These are phyloP conservation scores for Prunella himalayana DNA, from an alignment of 2,113 vertebrate species.

Conservation along the genomic window DNA sequence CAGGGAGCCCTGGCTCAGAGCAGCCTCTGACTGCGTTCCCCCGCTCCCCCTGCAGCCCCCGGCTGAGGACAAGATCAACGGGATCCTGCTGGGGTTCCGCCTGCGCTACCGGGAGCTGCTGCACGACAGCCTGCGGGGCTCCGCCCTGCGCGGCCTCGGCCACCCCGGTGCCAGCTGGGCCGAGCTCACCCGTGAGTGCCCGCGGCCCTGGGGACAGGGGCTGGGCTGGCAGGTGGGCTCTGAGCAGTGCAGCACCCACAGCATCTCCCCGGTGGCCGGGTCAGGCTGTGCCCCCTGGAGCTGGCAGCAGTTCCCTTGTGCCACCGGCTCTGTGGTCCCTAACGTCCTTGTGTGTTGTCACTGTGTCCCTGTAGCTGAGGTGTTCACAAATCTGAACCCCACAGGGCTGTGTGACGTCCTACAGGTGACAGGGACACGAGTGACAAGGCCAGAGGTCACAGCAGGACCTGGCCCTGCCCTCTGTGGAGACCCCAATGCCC, in stretches of 20 bases:
- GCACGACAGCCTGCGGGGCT: conserved; percentile 81
- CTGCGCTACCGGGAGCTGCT: conserved; percentile 90
- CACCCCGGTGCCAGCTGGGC: conserved; percentile 79
- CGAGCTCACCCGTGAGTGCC: conserved; percentile 86
- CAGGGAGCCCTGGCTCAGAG: rapidly evolving
- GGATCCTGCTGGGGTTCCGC: conserved; percentile 91
- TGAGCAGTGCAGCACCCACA: not conserved
- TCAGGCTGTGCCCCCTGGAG: not conserved
- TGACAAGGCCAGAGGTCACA: not conserved
- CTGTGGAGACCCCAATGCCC: rapidly evolving
- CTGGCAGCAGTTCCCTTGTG: not conserved
- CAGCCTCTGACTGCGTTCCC: not conserved
- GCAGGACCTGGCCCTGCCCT: not conserved
- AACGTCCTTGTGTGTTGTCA: rapidly evolving
- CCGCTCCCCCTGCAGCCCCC: conserved; percentile 74
- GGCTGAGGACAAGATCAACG: conserved; percentile 90
- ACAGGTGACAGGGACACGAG: not conserved
- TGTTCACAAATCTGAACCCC: rapidly evolving
- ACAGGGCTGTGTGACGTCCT: rapidly evolving
- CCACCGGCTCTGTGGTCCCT: not conserved
- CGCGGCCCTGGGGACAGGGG: rapidly evolving
- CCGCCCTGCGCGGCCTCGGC: conserved; percentile 72
- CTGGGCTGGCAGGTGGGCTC: not conserved
- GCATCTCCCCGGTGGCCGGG: not conserved
- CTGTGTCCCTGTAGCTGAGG: not conserved